Conservation (phyloP, 1,140 invertebrate genomes). For the Diploscapter pachys region DNA sequence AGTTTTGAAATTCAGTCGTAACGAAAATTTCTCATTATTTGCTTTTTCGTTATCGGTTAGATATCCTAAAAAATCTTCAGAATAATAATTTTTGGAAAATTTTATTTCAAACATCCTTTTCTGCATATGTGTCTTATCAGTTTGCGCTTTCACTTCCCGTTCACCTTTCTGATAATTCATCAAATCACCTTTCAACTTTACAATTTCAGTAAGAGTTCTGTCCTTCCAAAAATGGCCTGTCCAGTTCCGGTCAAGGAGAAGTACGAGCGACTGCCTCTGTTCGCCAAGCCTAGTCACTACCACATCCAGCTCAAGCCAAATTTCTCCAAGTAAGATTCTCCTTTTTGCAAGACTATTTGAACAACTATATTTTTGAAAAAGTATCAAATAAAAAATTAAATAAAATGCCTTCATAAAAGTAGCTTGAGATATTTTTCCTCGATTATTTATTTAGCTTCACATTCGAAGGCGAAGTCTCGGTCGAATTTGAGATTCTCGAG, state of each 20-base stretch:
- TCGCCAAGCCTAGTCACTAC: conserved; percentile 60
- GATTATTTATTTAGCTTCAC: conserved; percentile 48
- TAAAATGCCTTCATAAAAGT: not conserved
- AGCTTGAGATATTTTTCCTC: not conserved
- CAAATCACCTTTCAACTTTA: too few species aligned
- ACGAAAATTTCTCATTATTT: too few species aligned
- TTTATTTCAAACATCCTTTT: too few species aligned
- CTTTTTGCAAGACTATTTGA: not conserved
- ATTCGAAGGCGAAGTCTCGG: conserved; percentile 59
- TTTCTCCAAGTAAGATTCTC: conserved; percentile 44
- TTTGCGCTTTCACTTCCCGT: too few species aligned
- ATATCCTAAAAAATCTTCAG: too few species aligned
- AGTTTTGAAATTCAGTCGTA: too few species aligned
- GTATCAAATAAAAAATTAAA: not conserved
- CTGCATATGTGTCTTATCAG: too few species aligned
- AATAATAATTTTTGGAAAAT: too few species aligned
- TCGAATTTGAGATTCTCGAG: conserved; percentile 53
- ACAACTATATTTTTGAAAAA: not conserved
- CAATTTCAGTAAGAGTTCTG: too few species aligned
- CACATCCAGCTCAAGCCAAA: conserved; percentile 59
- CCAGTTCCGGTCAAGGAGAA: conserved; percentile 16
- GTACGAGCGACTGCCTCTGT: conserved; percentile 59
- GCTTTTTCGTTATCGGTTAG: too few species aligned
- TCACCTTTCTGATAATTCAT: too few species aligned
- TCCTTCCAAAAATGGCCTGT: not conserved